Percentiles rank a stretch among this genome's conserved stretches.
Evolutionary conservation across 1,140 invertebrate genomes (phyloP).

Genomic region (Cryptotermes secundus): DNA sequence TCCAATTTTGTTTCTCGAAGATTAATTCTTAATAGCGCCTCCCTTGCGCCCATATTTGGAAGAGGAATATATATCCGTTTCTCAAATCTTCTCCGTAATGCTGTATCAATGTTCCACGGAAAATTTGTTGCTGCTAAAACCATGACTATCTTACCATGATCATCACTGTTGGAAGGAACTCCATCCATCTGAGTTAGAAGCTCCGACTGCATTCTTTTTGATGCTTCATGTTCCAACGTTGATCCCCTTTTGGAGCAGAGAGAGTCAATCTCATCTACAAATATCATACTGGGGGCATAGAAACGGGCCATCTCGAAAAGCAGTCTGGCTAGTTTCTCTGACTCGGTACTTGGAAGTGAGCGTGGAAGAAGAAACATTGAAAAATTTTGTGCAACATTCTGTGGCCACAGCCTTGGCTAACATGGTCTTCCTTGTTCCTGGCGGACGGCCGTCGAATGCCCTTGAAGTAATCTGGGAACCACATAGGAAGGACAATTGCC

Average conservation of each 20-base stretch:
- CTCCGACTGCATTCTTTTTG: slow-evolving; percentile 95
- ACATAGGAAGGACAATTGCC: slow-evolving; percentile 96
- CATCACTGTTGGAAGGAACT: slow-evolving; percentile 70
- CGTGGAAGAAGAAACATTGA: slow-evolving; percentile 97
- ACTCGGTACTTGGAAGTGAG: slow-evolving; percentile 98
- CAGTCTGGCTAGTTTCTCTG: slow-evolving; percentile 95
- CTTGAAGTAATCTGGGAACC: slow-evolving; percentile 98
- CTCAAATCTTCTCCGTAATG: slow-evolving; percentile 88
- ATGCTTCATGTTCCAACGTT: slow-evolving; percentile 97
- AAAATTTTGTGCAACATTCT: slow-evolving; percentile 98
- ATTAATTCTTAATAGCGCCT: slow-evolving; percentile 90
- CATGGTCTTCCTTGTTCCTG: slow-evolving; percentile 99
- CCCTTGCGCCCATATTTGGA: slow-evolving; percentile 68
- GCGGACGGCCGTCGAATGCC: slow-evolving; percentile 88
- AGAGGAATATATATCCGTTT: slow-evolving; percentile 99
- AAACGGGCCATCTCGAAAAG: slow-evolving; percentile 99
- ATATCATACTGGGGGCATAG: too few relatives aligned
- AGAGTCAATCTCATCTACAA: slow-evolving; percentile 99
- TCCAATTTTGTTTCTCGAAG: slow-evolving; percentile 86
- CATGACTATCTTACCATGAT: slow-evolving; percentile 85
- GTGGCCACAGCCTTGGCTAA: slow-evolving; percentile 99
- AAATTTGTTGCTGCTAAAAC: slow-evolving; percentile 99
- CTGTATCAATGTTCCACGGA: slow-evolving; percentile 99
- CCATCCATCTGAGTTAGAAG: slow-evolving; percentile 99
- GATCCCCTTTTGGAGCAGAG: slow-evolving; percentile 93